Conservation (phyloP, 2,888 invertebrate genomes). For the Hyposoter didymator region DNA sequence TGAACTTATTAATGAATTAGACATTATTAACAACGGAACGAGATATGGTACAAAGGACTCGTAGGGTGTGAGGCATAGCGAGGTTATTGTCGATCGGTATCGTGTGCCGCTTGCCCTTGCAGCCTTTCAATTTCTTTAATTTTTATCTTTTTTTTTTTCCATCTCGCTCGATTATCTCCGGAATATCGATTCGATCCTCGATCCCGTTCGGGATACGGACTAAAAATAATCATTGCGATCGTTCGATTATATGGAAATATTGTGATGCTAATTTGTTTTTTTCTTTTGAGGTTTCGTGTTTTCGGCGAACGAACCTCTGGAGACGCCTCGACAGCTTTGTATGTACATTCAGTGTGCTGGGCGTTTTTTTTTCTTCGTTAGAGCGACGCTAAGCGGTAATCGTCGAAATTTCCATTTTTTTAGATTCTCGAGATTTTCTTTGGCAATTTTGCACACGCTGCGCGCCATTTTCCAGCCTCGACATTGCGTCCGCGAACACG, state of each 20-base stretch:
- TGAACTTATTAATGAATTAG: background rate
- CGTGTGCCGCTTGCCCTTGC: background rate
- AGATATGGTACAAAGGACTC: conserved; percentile 66
- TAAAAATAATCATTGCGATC: background rate
- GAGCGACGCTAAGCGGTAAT: too few species aligned
- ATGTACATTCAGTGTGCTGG: background rate
- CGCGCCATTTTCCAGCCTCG: background rate
- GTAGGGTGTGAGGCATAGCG: conserved; percentile 57
- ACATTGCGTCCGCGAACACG: background rate
- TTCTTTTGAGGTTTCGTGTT: background rate
- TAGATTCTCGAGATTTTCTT: conserved; percentile 8
- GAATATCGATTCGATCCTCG: background rate
- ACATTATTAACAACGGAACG: conserved; percentile 58
- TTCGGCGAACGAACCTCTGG: too few species aligned
- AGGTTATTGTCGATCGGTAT: conserved; percentile 66
- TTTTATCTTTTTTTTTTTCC: conserved; percentile 9
- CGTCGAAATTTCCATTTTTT: too few species aligned
- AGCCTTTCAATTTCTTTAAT: background rate
- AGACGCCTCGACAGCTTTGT: too few species aligned
- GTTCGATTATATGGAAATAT: background rate
- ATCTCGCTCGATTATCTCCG: background rate
- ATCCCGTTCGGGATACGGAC: background rate
- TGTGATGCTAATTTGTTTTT: background rate
- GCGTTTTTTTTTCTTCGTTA: too few species aligned
- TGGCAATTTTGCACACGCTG: conserved; percentile 20